Conservation (phyloP, 1,140 invertebrate genomes). For the Ceratina australensis region DNA sequence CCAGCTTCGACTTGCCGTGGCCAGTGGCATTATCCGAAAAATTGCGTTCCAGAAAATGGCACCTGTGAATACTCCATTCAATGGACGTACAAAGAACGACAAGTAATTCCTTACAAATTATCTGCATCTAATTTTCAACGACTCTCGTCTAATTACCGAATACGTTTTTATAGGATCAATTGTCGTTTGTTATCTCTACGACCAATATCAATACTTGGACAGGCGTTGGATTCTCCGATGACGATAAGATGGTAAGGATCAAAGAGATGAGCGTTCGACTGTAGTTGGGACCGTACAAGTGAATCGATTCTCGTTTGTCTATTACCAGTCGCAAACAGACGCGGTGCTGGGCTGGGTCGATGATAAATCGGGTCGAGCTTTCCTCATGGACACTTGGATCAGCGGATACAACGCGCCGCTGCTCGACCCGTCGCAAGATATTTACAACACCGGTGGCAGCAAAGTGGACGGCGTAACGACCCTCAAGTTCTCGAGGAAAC, state of each 20-base stretch:
- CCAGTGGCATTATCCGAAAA: slow-evolving; percentile 88
- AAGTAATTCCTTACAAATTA: slow-evolving; percentile 62
- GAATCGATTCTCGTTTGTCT: not conserved
- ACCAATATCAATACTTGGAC: slow-evolving; percentile 92
- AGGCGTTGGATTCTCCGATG: slow-evolving; percentile 94
- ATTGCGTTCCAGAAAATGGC: slow-evolving; percentile 84
- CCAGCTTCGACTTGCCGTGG: slow-evolving; percentile 83
- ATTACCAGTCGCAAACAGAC: slow-evolving; percentile 86
- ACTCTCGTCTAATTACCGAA: not conserved
- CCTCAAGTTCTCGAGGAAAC: slow-evolving; percentile 89
- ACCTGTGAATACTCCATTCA: slow-evolving; percentile 91
- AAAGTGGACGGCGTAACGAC: slow-evolving; percentile 89
- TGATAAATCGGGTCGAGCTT: slow-evolving; percentile 85
- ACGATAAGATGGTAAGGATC: slow-evolving; percentile 87
- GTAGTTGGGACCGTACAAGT: too few species aligned
- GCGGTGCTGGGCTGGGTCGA: slow-evolving; percentile 94
- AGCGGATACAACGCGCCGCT: slow-evolving; percentile 87
- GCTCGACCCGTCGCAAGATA: slow-evolving; percentile 88
- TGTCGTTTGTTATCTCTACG: slow-evolving; percentile 93
- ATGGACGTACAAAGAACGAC: slow-evolving; percentile 89
- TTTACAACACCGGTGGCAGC: slow-evolving; percentile 85
- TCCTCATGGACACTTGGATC: slow-evolving; percentile 94
- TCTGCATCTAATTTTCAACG: too few species aligned
- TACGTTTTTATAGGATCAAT: slow-evolving; percentile 82
- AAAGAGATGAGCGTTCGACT: not conserved